phyloP scores from a whole-genome alignment of 2,797 vertebrate species.

The Naso thynnoides region DNA sequence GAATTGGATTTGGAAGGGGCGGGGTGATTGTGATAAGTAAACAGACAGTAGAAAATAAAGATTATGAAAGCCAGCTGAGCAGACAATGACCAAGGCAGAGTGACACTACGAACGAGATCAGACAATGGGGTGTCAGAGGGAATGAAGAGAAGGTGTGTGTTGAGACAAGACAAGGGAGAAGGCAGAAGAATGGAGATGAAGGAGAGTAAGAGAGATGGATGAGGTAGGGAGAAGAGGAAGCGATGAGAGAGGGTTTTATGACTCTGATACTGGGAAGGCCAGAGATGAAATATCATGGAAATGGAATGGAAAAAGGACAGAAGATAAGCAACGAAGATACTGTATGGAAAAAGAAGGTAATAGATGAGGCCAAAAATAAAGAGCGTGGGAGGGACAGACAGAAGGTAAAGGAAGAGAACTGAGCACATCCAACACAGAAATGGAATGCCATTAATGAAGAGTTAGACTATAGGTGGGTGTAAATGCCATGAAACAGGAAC shows the following conservation, averaged over 20 bases:
- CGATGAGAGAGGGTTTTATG: conserved; percentile 60
- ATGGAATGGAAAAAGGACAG: conserved; percentile 26
- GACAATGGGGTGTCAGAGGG: conserved; percentile 30
- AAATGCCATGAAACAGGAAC: conserved; percentile 44
- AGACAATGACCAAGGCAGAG: conserved; percentile 46
- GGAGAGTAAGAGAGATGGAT: conserved; percentile 55
- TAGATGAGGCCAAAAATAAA: conserved; percentile 49
- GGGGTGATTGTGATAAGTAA: conserved; percentile 61
- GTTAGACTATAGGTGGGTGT: conserved; percentile 27
- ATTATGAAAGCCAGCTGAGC: conserved; percentile 58
- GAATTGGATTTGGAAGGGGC: conserved; percentile 18
- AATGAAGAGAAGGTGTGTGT: conserved; percentile 32
- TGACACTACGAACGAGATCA: conserved; percentile 37
- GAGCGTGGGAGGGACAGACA: conserved; percentile 18
- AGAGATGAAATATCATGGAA: conserved; percentile 50
- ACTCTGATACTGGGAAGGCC: conserved; percentile 27
- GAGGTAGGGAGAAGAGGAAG: conserved; percentile 39
- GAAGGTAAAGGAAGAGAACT: conserved; percentile 43
- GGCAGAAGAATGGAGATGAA: conserved; percentile 49
- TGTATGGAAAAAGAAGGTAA: conserved; percentile 57
- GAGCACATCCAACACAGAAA: conserved; percentile 32
- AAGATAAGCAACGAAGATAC: conserved; percentile 48
- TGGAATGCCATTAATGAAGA: conserved; percentile 1
- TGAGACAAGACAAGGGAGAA: conserved; percentile 13
- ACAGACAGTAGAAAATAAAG: conserved; percentile 62